Evolutionary conservation across 2,888 invertebrate species (phyloP), one percentile per base, ranked within the genome.

Genomic region (Acrobasis repandana): DNA sequence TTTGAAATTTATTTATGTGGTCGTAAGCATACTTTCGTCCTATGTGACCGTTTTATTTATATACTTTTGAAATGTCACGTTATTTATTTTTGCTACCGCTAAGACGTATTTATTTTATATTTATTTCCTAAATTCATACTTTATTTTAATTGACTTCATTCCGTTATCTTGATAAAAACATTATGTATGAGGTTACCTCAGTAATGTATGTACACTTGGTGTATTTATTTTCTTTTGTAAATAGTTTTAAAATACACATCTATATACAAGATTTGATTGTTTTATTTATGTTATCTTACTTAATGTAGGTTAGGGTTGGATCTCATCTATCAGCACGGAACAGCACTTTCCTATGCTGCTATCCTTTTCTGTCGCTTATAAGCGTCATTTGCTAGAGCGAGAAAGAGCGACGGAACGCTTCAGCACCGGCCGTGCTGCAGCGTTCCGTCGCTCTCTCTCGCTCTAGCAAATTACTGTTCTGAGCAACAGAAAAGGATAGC

Each of bases 171-270:
- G 66, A 69, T 66, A 70, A 63, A 68, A 67, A 70, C 67, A 65
- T 75, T 69, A 66, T 73, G 66, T 69, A 66, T 73, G 66, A 68
- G 73, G 82, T 88, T 85, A 74, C 79, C 67, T 54, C 65, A 68
- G 78, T 82, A 76, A 83, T 82, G 80, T 78, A 66, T 80, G 74
- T 78, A 78, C 75, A 79, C 79, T 54, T 79, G 72, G 71, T 84
- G 75, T 87, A 85, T 82, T 86, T 85, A 82, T 84, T 82, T 83
- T 82, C 62, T 82, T 85, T 87, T 91, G 89, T 90, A 90, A 85
- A 90, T 89, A 86, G 78, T 68, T 85, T 82, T 80, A 73, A 75
- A 79, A 80, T 79, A 79, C 68, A 80, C 66, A 69, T 72, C 61
- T 72, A 62, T 72, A 62, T 69, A 43, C 47, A 60, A 46, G 61